Conservation (phyloP, 1,140 invertebrate species). For the Diprion similis region DNA sequence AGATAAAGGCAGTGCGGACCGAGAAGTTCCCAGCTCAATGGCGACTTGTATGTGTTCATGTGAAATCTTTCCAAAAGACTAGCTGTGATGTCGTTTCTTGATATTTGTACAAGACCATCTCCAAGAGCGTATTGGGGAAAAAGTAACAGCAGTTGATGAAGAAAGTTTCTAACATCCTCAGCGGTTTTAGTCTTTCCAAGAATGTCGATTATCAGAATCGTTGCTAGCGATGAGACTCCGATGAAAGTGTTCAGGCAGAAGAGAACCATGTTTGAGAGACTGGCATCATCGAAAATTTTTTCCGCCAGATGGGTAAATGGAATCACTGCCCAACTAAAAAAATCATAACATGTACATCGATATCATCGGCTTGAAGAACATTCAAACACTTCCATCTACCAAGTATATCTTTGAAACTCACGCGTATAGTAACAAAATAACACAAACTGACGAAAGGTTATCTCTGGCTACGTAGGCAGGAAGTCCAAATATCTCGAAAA, state of each 20-base stretch:
- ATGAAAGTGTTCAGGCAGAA: constrained; percentile 71
- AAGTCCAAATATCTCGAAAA: constrained; percentile 68
- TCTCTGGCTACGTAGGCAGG: constrained; percentile 69
- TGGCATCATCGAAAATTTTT: constrained; percentile 68
- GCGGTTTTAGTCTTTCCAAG: constrained; percentile 66
- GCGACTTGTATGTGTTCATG: constrained; percentile 71
- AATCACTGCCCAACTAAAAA: constrained; percentile 60
- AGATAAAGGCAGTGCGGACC: constrained; percentile 63
- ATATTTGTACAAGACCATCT: constrained; percentile 69
- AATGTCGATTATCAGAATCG: constrained; percentile 69
- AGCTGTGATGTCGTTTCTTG: constrained; percentile 69
- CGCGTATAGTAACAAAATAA: constrained; percentile 68
- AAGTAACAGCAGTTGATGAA: constrained; percentile 68
- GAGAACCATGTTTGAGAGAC: constrained; percentile 70
- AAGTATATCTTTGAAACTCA: constrained; percentile 42
- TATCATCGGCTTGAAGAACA: background rate
- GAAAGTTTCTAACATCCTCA: constrained; percentile 62
- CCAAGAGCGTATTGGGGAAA: constrained; percentile 71
- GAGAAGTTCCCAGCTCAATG: constrained; percentile 64
- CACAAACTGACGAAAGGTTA: constrained; percentile 67
- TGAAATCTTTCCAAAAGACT: constrained; percentile 66
- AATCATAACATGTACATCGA: background rate
- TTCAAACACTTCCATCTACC: background rate
- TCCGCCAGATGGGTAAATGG: constrained; percentile 65
- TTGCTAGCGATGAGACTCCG: constrained; percentile 64